A percentile compares a stretch with the other conserved stretches of the same genome.
Evolutionary conservation across 2,113 vertebrate species (phyloP).

Genomic region (Amazona guildingii): DNA sequence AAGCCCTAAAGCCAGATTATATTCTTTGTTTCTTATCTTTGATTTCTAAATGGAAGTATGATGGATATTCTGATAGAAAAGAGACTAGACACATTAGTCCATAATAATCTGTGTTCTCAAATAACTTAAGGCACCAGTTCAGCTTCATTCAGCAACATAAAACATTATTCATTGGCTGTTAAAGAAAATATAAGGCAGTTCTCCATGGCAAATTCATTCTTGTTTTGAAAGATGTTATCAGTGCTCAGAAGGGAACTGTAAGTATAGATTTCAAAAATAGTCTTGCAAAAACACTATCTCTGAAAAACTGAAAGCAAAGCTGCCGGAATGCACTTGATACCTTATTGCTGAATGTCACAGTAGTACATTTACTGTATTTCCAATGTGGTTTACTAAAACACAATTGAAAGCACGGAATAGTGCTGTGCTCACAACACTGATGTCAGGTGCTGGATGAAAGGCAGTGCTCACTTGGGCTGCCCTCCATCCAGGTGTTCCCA

Average conservation of each 20-base stretch:
- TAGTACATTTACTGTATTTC: neutral
- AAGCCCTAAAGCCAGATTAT: neutral
- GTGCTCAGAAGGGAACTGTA: neutral
- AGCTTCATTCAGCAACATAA: constrained; percentile 6
- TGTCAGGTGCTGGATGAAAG: neutral
- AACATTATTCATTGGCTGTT: constrained; percentile 36
- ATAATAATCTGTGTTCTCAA: constrained; percentile 9
- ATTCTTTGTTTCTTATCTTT: neutral
- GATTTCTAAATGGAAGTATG: neutral
- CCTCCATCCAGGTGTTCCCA: neutral
- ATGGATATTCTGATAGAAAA: constrained; percentile 18
- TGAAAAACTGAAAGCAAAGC: neutral
- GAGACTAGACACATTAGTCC: neutral
- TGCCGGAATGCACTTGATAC: neutral
- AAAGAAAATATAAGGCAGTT: constrained; percentile 7
- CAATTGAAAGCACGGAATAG: neutral
- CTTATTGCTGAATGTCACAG: neutral
- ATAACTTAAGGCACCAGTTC: neutral
- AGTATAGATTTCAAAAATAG: constrained; percentile 26
- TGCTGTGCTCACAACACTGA: neutral
- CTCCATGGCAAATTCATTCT: constrained; percentile 29
- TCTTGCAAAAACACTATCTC: neutral
- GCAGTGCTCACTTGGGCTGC: accelerated
- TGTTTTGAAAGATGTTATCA: constrained; percentile 27
- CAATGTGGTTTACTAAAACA: neutral